Evolutionary conservation across 2,888 invertebrate genomes (phyloP), one percentile per base, ranked within the genome.

Genomic region (Drosophila merina): DNA sequence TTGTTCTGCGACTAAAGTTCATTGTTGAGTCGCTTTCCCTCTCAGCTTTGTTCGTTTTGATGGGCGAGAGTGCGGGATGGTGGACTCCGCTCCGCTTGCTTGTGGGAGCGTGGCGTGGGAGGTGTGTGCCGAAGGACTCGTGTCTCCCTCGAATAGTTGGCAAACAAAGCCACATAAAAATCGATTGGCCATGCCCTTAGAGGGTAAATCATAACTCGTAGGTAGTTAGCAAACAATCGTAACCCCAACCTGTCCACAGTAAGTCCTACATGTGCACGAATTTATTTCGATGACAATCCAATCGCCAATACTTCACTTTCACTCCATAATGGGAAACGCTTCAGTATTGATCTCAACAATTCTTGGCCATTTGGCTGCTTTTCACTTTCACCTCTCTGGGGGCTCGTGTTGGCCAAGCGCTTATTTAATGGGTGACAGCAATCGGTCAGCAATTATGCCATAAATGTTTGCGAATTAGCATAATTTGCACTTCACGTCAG

Each of bases 401-500:
- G 52, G 28, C 28, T 6, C 28, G 28, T 28, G 28, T 28, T 28
- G 28, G 28, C 28, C 28, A 28, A 28, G 28, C 28, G 4, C 48
- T 78, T 84, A 75, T 75, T 83, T 81, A 83, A 84, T 76, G 78
- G 74, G 50, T 60, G 64, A 63, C 59, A 50, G 57, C 44, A 33
- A 38, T 55, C 54, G 55, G 30, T 54, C 31, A 44, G 73, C 78
- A 84, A 84, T 83, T 86, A 76, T 76, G 78, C 71, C 78, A 81
- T 76, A 84, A 86, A 66, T 74, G 71, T 66, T 83, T 84, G 71
- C 68, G 74, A 86, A 83, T 83, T 86, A 78, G 76, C 86, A 86
- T 84, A 75, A 78, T 83, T 86, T 73, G 67, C 84, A 81, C 84
- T 76, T 76, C 45, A 38, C 2, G 28, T 45, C 6, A n/a, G 36